phyloP scores from a whole-genome alignment of 2,113 vertebrate genomes.

The Nanorana parkeri region DNA sequence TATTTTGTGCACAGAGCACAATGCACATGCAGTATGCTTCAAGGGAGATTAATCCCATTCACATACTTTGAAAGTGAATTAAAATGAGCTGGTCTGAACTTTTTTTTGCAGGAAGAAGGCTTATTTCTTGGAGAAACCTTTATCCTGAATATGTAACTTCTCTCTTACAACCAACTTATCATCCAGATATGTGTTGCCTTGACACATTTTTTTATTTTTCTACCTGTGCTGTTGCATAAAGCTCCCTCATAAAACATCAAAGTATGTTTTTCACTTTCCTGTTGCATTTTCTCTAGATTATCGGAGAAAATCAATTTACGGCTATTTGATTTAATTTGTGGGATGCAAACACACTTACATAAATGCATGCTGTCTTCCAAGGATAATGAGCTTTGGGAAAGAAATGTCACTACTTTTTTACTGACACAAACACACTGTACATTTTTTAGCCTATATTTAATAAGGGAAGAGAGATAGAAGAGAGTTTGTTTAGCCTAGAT shows the following conservation, averaged over 20 bases:
- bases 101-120: slow-evolving; percentile 5
- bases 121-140: slow-evolving; percentile 2
- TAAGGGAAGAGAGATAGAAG: no score
- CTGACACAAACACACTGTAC: no score
- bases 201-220: not conserved
- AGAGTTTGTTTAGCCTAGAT: no score
- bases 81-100: slow-evolving; percentile 14
- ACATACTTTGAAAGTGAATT: slow-evolving; percentile 19
- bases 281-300: not conserved
- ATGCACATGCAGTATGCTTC: not conserved
- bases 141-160: slow-evolving; percentile 12
- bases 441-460: no score
- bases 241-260: not conserved
- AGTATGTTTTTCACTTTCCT: not conserved
- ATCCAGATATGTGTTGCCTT: slow-evolving; percentile 27
- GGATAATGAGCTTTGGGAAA: not conserved
- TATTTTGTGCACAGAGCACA: slow-evolving; percentile 4
- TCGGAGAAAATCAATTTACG: not conserved
- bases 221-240: not conserved
- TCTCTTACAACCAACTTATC: slow-evolving; percentile 5
- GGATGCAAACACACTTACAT: not conserved
- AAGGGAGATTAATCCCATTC: slow-evolving; percentile 10
- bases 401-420: no score
- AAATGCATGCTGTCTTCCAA: not conserved
- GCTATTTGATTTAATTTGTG: not conserved